Conservation (phyloP, 2,113 vertebrate genomes). For the Ammodramus savannarum region DNA sequence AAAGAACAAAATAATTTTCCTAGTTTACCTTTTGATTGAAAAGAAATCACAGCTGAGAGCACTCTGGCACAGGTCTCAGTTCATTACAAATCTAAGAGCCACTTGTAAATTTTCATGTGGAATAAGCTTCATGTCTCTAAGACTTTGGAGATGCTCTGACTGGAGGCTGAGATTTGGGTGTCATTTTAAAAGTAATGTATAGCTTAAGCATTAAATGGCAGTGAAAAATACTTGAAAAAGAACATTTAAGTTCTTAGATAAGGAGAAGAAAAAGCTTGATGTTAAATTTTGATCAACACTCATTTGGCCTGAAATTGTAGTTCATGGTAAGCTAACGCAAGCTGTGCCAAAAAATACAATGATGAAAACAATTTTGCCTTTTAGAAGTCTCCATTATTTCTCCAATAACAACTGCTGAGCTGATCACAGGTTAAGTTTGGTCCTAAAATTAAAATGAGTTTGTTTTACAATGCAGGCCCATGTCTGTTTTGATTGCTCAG, state of each 20-base stretch:
- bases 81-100: background rate
- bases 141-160: background rate
- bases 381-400: background rate
- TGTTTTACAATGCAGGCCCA: background rate
- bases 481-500: background rate
- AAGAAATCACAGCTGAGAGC: slow-evolving; percentile 21
- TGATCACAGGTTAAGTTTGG: background rate
- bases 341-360: background rate
- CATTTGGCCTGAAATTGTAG: background rate
- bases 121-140: background rate
- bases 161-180: background rate
- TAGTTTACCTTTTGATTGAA: slow-evolving; percentile 22
- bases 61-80: background rate
- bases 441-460: background rate
- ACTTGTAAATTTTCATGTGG: background rate
- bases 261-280: background rate
- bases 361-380: background rate
- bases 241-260: background rate
- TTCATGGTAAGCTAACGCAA: background rate
- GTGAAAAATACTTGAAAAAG: background rate
- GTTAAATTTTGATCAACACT: background rate
- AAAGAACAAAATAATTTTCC: background rate
- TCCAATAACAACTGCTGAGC: background rate
- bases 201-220: background rate
- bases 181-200: background rate